phyloP scores from a whole-genome alignment of 2,113 vertebrate species.

The Phainopepla nitens region DNA sequence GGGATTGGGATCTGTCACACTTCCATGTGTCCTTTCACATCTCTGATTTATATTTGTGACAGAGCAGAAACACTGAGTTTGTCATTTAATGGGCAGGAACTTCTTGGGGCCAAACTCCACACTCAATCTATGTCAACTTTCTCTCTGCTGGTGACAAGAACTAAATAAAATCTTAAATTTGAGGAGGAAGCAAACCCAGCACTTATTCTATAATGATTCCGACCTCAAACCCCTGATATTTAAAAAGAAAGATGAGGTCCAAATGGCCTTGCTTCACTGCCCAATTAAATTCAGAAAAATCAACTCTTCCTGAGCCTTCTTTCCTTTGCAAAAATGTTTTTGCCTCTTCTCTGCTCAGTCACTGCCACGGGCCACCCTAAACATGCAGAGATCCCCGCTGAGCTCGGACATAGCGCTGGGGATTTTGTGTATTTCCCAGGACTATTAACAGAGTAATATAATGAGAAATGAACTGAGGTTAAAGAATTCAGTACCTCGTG shows the following conservation, averaged over 20 bases:
- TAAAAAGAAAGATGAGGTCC: background rate
- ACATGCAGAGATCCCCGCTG: background rate
- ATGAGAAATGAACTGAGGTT: slow-evolving; percentile 53
- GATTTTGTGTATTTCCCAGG: slow-evolving; percentile 8
- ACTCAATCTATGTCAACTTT: background rate
- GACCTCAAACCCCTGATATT: background rate
- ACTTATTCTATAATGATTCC: background rate
- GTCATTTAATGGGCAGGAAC: background rate
- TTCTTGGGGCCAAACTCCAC: background rate
- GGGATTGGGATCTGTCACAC: background rate
- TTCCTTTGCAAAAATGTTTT: background rate
- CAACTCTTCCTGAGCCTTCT: background rate
- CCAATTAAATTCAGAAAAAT: background rate
- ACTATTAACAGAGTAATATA: slow-evolving; percentile 36
- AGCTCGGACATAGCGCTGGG: background rate
- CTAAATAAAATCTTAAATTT: background rate
- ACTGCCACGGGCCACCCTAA: background rate
- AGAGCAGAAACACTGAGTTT: background rate
- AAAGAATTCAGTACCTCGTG: slow-evolving; percentile 42
- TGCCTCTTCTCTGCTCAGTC: background rate
- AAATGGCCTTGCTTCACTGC: background rate
- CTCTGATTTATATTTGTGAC: background rate
- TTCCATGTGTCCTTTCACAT: background rate
- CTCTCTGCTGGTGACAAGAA: background rate
- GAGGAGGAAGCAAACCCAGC: background rate